phyloP scores from a whole-genome alignment of 2,888 invertebrate genomes.

The Eurytoma californica region DNA sequence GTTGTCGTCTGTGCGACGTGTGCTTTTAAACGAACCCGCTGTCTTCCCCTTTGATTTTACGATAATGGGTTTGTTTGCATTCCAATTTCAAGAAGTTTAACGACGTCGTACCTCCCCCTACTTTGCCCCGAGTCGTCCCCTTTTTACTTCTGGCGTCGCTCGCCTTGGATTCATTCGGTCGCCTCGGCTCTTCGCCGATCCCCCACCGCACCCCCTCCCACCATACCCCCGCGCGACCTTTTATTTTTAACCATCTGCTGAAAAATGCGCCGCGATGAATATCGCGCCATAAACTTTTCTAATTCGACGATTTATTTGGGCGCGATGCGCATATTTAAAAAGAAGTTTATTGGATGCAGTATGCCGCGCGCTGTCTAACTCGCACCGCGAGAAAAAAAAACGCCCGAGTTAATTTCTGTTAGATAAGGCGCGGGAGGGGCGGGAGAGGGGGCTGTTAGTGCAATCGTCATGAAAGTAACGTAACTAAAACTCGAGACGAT shows the following conservation, averaged over 20 bases:
- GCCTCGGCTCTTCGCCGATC: constrained; percentile 9
- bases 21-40: constrained; percentile 68
- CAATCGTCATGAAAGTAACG: constrained; percentile 72
- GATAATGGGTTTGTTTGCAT: constrained; percentile 72
- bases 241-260: constrained; percentile 26
- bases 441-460: constrained; percentile 55
- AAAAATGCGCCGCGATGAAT: constrained; percentile 36
- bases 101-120: constrained; percentile 60
- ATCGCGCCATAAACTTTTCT: constrained; percentile 41
- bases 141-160: constrained; percentile 45
- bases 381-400: constrained; percentile 30
- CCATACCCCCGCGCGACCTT: constrained; percentile 15
- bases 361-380: neutral
- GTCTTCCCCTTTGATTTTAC: constrained; percentile 69
- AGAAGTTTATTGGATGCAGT: constrained; percentile 47
- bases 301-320: constrained; percentile 43
- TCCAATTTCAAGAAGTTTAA: constrained; percentile 70
- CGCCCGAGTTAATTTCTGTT: constrained; percentile 53
- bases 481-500: constrained; percentile 62
- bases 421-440: constrained; percentile 45
- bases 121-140: constrained; percentile 42
- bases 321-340: constrained; percentile 37
- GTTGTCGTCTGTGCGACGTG: constrained; percentile 58
- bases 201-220: neutral
- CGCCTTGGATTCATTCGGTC: constrained; percentile 15